Conservation (phyloP, 2,797 vertebrate genomes). For the Pogonophryne albipinna region DNA sequence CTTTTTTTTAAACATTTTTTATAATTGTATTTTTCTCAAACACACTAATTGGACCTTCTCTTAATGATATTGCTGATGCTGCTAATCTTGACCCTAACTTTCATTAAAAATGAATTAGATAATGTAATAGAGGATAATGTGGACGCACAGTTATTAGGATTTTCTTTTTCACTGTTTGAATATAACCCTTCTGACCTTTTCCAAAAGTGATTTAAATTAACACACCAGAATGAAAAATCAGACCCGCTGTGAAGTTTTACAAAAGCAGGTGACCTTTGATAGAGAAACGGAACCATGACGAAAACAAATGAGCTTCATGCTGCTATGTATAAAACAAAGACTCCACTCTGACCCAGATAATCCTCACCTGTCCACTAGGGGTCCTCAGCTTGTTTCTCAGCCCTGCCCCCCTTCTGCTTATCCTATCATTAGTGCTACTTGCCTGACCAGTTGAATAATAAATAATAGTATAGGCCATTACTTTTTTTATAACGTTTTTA, state of each 20-base stretch:
- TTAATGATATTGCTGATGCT: constrained; percentile 1
- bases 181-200: constrained; percentile 15
- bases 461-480: no score
- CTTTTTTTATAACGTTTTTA: no score
- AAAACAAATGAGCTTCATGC: neutral
- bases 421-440: neutral
- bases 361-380: constrained; percentile 32
- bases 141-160: constrained; percentile 1
- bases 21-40: constrained; percentile 15
- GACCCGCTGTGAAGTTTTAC: neutral
- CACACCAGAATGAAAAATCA: constrained; percentile 11
- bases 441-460: neutral
- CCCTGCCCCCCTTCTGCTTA: neutral
- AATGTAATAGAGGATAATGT: constrained; percentile 6
- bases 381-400: constrained; percentile 1
- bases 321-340: neutral
- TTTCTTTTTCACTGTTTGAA: constrained; percentile 22
- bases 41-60: neutral
- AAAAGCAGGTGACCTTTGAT: constrained; percentile 17
- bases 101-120: neutral
- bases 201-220: constrained; percentile 22
- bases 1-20: neutral
- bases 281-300: neutral
- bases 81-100: constrained; percentile 1
- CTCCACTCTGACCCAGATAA: neutral